Conservation (phyloP, 2,888 invertebrate species). For the Coelinius sp. region DNA sequence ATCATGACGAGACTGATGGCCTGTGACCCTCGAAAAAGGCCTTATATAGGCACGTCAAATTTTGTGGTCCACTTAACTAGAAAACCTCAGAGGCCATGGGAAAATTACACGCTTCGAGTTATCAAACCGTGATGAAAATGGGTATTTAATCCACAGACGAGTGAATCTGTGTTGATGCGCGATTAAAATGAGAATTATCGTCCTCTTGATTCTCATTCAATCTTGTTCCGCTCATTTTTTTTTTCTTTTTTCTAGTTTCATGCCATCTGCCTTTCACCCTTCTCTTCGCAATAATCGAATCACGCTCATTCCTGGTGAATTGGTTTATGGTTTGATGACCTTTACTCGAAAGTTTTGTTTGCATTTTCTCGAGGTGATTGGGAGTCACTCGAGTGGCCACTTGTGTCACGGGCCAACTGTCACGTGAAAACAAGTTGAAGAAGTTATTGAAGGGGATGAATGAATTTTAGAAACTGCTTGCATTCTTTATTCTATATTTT, state of each 20-base stretch:
- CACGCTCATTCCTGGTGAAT: constrained; percentile 18
- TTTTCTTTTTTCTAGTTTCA: neutral
- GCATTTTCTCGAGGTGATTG: constrained; percentile 10
- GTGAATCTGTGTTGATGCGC: constrained; percentile 57
- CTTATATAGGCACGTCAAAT: constrained; percentile 76
- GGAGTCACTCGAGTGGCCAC: constrained; percentile 1
- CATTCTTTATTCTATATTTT: too few species aligned
- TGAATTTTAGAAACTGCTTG: neutral
- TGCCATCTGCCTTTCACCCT: constrained; percentile 29
- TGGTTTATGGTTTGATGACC: constrained; percentile 25
- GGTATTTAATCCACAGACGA: constrained; percentile 64
- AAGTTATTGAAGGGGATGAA: neutral
- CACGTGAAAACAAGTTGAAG: neutral
- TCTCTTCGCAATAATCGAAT: constrained; percentile 4
- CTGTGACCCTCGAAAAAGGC: constrained; percentile 62
- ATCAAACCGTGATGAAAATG: constrained; percentile 73
- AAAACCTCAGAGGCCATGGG: constrained; percentile 75
- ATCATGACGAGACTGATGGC: constrained; percentile 62
- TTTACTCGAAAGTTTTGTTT: constrained; percentile 2
- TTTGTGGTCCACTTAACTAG: constrained; percentile 77
- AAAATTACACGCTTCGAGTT: constrained; percentile 76
- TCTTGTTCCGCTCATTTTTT: neutral
- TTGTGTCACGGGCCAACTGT: constrained; percentile 3
- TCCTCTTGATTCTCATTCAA: constrained; percentile 26
- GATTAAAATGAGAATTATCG: constrained; percentile 35